Conservation (phyloP, 2,888 invertebrate genomes). For the Anthoptus insignis region DNA sequence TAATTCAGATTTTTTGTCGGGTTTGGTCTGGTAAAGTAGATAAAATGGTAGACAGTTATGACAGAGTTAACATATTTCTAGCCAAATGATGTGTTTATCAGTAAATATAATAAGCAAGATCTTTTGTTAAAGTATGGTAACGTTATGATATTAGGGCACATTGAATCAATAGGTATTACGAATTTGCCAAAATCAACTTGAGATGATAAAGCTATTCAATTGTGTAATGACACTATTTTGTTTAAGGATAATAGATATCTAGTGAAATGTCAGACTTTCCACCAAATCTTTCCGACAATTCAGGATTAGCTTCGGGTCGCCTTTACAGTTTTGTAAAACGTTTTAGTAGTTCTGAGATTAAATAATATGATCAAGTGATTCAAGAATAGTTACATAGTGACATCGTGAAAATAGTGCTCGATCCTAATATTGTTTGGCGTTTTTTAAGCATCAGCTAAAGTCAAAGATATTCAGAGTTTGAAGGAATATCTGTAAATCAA, state of each 20-base stretch:
- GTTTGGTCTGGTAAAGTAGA: slow-evolving; percentile 35
- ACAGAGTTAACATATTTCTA: neutral
- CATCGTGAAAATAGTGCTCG: slow-evolving; percentile 27
- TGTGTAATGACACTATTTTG: slow-evolving; percentile 14
- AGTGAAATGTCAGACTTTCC: slow-evolving; percentile 44
- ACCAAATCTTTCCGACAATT: slow-evolving; percentile 41
- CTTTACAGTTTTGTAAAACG: slow-evolving; percentile 26
- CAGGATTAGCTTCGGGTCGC: slow-evolving; percentile 28
- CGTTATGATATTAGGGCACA: slow-evolving; percentile 44
- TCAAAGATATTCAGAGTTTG: slow-evolving; percentile 41
- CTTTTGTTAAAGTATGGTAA: slow-evolving; percentile 33
- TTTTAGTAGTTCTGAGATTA: slow-evolving; percentile 17
- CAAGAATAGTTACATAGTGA: slow-evolving; percentile 30
- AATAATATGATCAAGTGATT: slow-evolving; percentile 27
- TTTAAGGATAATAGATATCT: slow-evolving; percentile 37
- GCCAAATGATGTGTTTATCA: neutral
- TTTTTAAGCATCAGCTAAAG: slow-evolving; percentile 46
- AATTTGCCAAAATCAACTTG: slow-evolving; percentile 42
- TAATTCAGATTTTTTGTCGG: slow-evolving; percentile 47
- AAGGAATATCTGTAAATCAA: slow-evolving; percentile 53
- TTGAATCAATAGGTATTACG: slow-evolving; percentile 51
- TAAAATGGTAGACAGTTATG: neutral
- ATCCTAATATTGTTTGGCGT: no score
- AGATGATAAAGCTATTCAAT: slow-evolving; percentile 13
- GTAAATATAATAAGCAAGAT: slow-evolving; percentile 38